Evolutionary conservation across 2,113 vertebrate species (phyloP).

Genomic region (Chunga burmeisteri): DNA sequence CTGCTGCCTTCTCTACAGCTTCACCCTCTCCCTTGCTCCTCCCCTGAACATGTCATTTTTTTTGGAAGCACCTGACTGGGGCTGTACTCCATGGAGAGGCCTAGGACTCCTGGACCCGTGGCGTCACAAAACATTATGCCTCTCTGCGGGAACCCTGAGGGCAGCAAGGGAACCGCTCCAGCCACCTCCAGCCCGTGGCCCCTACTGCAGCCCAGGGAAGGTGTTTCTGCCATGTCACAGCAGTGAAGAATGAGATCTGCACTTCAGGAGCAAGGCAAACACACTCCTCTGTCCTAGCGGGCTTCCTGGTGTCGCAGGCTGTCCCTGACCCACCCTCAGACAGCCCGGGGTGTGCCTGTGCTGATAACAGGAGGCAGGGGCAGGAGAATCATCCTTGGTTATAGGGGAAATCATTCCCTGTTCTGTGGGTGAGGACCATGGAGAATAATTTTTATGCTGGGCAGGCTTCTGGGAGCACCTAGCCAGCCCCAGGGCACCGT

Average conservation of each 20-base stretch:
- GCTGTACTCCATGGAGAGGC: background rate
- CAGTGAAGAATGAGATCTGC: background rate
- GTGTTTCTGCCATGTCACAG: background rate
- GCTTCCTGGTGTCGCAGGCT: background rate
- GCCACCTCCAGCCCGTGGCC: background rate
- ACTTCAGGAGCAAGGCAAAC: background rate
- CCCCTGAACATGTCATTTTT: background rate
- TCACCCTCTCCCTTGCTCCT: background rate
- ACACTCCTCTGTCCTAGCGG: background rate
- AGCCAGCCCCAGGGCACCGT: background rate
- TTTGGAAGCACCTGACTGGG: background rate
- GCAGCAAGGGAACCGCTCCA: background rate
- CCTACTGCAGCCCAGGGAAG: background rate
- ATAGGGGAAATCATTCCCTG: background rate
- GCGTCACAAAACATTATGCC: background rate
- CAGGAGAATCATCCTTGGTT: background rate
- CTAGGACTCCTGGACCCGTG: background rate
- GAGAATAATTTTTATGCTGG: background rate
- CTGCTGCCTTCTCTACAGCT: background rate
- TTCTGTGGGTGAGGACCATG: background rate
- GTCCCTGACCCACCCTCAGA: background rate
- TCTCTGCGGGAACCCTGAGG: background rate
- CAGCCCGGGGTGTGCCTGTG: background rate
- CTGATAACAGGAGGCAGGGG: background rate
- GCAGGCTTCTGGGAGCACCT: background rate